Percentiles rank a stretch among this genome's conserved stretches.
Evolutionary conservation across 2,888 invertebrate genomes (phyloP).

Genomic region (Lycaena phlaeas): DNA sequence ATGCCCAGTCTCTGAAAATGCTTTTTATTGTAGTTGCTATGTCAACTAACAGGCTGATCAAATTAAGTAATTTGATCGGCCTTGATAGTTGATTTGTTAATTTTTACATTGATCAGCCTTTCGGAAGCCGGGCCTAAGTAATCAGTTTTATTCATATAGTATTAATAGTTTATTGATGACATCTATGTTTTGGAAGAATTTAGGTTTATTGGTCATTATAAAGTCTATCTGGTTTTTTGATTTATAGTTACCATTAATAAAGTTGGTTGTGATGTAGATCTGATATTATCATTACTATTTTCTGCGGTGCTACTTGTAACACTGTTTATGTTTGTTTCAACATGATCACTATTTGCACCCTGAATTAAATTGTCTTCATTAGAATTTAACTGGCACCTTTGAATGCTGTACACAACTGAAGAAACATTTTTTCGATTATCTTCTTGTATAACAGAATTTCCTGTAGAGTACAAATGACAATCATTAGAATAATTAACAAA

Average conservation of each 20-base stretch:
- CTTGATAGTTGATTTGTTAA: no score
- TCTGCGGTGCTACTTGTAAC: constrained; percentile 5
- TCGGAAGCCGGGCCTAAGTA: no score
- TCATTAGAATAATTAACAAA: background rate
- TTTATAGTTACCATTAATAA: background rate
- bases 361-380: background rate
- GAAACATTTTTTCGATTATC: background rate
- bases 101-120: no score
- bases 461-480: constrained; percentile 10
- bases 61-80: no score
- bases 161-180: no score
- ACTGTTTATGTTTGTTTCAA: background rate
- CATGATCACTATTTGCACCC: background rate
- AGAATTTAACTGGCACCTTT: background rate
- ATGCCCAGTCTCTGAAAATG: no score
- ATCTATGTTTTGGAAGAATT: no score
- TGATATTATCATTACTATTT: background rate
- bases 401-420: background rate
- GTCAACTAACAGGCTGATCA: no score
- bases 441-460: constrained; percentile 2
- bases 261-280: background rate
- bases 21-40: no score
- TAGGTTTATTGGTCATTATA: no score
- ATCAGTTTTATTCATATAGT: no score
- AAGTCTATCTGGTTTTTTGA: no score